A percentile compares a stretch with the other conserved stretches of the same genome.
phyloP scores from a whole-genome alignment of 2,888 invertebrate species.

The Chrysopilus asiliformis region DNA sequence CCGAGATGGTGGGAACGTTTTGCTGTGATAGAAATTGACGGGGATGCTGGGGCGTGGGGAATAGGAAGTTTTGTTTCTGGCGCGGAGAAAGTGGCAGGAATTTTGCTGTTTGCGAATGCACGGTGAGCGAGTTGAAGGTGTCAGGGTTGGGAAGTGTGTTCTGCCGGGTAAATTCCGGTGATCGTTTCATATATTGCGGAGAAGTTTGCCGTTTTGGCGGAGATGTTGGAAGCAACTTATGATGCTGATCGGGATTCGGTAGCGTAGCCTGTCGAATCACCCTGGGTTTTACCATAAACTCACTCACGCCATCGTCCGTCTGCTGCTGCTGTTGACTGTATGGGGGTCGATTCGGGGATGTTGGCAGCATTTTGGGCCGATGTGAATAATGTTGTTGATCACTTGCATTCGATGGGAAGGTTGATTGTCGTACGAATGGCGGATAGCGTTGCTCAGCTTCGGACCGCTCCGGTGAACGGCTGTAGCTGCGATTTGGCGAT shows the following conservation, averaged over 20 bases:
- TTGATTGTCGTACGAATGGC: conserved; percentile 32
- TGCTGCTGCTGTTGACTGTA: conserved; percentile 14
- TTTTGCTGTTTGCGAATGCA: conserved; percentile 25
- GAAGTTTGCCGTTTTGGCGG: conserved; percentile 34
- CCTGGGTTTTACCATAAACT: conserved; percentile 16
- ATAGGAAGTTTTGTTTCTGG: conserved; percentile 32
- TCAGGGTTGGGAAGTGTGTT: conserved; percentile 34
- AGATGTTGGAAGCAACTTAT: conserved; percentile 33
- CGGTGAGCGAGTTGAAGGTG: conserved; percentile 28
- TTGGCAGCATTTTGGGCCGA: conserved; percentile 26
- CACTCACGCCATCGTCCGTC: conserved; percentile 16
- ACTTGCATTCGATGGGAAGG: conserved; percentile 26
- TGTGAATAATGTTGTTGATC: conserved; percentile 10
- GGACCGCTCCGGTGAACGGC: conserved; percentile 32
- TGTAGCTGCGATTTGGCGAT: conserved; percentile 31
- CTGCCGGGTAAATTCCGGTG: conserved; percentile 33
- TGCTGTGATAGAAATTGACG: conserved; percentile 33
- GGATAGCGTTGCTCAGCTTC: conserved; percentile 27
- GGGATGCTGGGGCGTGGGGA: conserved; percentile 28
- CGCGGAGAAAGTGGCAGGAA: conserved; percentile 34
- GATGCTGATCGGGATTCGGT: conserved; percentile 34
- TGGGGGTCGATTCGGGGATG: conserved; percentile 23
- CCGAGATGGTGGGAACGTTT: conserved; percentile 30
- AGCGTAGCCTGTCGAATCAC: conserved; percentile 32
- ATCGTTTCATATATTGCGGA: conserved; percentile 28